These are phyloP conservation scores for Halictus ligatus DNA, from an alignment of 2,888 invertebrate species.

Conservation along the genomic window DNA sequence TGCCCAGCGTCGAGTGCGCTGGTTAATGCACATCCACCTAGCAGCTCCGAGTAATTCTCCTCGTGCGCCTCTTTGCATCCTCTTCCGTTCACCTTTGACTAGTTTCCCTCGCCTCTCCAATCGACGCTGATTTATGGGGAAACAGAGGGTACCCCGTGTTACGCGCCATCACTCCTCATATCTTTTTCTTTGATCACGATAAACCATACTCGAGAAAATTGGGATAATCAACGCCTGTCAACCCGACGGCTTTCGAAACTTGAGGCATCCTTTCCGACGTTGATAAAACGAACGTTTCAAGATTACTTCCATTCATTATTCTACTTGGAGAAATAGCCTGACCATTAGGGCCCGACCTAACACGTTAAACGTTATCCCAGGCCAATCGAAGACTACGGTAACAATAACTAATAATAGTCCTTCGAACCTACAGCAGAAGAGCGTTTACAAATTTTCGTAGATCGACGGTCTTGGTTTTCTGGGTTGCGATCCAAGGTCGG, in stretches of 20 bases:
- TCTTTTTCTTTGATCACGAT: conserved; percentile 68
- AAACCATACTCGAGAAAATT: background rate
- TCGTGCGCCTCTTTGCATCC: conserved; percentile 16
- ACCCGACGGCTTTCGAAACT: background rate
- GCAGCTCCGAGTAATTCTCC: conserved; percentile 52
- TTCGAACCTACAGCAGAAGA: background rate
- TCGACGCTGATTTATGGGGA: conserved; percentile 76
- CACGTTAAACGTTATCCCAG: too few relatives aligned
- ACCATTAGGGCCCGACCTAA: too few relatives aligned
- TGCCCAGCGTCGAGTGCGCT: conserved; percentile 57
- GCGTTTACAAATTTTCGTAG: background rate
- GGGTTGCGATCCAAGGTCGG: background rate
- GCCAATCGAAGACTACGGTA: too few relatives aligned
- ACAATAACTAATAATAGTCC: background rate
- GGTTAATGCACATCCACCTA: conserved; percentile 63
- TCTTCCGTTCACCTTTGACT: conserved; percentile 17
- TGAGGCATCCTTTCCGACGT: too few relatives aligned
- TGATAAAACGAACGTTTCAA: too few relatives aligned
- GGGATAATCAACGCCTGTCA: background rate
- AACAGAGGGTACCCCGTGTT: conserved; percentile 75
- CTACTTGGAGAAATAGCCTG: background rate
- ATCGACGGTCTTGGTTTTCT: background rate
- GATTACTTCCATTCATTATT: background rate
- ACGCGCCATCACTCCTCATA: conserved; percentile 57
- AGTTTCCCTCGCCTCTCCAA: conserved; percentile 13